Conservation (phyloP, 1,140 invertebrate genomes). For the Tribolium castaneum region DNA sequence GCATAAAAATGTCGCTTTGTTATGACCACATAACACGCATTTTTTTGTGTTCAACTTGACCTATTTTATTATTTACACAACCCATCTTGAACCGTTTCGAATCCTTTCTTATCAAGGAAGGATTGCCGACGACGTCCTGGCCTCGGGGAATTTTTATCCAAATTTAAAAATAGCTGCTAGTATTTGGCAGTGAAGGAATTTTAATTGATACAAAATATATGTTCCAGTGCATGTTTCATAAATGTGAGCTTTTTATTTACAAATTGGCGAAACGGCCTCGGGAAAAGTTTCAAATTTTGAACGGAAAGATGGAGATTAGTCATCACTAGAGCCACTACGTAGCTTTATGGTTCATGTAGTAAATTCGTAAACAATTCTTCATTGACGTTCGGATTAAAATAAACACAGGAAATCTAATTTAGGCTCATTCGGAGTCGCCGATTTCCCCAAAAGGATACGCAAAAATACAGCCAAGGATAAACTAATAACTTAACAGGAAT, state of each 20-base stretch:
- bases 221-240: conserved; percentile 2
- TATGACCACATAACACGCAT: background rate
- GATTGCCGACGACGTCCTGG: background rate
- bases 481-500: too few relatives aligned
- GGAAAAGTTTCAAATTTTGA: background rate
- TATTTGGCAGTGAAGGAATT: background rate
- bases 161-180: background rate
- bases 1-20: too few relatives aligned
- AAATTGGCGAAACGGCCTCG: background rate
- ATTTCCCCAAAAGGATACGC: conserved; percentile 1
- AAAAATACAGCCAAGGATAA: background rate
- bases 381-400: conserved; percentile 23
- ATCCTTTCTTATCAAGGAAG: conserved; percentile 13
- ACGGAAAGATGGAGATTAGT: conserved; percentile 2
- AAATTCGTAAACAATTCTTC: conserved; percentile 34
- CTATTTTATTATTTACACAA: conserved; percentile 17
- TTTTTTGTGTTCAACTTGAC: conserved; percentile 17
- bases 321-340: background rate
- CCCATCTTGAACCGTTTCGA: background rate
- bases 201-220: conserved; percentile 16
- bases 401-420: conserved; percentile 25
- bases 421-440: too few relatives aligned
- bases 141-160: conserved; percentile 2
- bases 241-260: conserved; percentile 5
- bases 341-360: conserved; percentile 12